These are phyloP conservation scores for Cremastinae sp. DNA, from an alignment of 2,888 invertebrate species.

Conservation along the genomic window DNA sequence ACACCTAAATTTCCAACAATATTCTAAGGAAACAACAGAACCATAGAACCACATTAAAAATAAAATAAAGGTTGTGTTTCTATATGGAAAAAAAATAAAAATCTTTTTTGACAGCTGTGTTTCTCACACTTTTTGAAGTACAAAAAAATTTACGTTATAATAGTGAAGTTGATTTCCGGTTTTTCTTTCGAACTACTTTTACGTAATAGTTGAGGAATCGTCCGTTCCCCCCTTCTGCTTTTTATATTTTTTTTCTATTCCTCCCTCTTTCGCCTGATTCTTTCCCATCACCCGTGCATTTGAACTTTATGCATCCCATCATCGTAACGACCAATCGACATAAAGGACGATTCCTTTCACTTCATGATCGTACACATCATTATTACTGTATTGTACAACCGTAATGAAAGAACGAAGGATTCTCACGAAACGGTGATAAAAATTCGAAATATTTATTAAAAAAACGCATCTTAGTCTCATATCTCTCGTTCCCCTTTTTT, in stretches of 20 bases:
- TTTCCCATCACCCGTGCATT: background rate
- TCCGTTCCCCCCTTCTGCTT: no score
- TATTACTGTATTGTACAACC: constrained; percentile 23
- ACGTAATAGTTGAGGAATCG: no score
- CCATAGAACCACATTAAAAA: no score
- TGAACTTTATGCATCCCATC: constrained; percentile 50
- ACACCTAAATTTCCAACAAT: no score
- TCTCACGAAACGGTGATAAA: constrained; percentile 42
- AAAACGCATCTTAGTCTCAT: constrained; percentile 7
- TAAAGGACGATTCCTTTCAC: constrained; percentile 54
- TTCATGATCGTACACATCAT: constrained; percentile 21
- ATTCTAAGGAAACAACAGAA: no score
- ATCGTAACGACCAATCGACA: constrained; percentile 46
- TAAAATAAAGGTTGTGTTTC: no score
- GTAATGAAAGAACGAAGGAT: constrained; percentile 46
- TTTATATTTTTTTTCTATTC: background rate
- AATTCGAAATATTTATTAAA: constrained; percentile 5
- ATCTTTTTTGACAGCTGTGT: no score
- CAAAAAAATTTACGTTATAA: no score
- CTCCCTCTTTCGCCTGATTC: background rate
- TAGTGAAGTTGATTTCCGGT: no score
- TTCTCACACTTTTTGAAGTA: no score
- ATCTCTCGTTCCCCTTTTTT: constrained; percentile 70
- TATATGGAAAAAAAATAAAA: no score
- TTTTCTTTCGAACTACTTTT: no score